phyloP scores from a whole-genome alignment of 1,140 invertebrate species.

The Drosophila sucinea region DNA sequence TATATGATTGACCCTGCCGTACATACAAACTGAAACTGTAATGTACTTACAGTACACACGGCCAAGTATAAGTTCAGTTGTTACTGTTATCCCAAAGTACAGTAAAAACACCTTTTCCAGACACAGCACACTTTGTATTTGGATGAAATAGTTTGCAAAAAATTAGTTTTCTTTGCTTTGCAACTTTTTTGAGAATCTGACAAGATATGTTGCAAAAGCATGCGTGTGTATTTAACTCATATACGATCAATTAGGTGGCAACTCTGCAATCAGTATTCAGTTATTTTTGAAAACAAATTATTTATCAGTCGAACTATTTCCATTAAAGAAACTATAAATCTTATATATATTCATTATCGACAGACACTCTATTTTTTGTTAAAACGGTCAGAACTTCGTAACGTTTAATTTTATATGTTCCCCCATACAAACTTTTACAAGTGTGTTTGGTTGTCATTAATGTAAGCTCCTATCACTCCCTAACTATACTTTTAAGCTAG shows the following conservation, averaged over 20 bases:
- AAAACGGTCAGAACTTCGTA: neutral
- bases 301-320: neutral
- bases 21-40: conserved; percentile 26
- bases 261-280: conserved; percentile 53
- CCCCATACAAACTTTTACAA: neutral
- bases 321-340: too few relatives aligned
- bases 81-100: neutral
- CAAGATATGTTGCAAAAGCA: conserved; percentile 65
- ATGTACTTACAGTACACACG: conserved; percentile 9
- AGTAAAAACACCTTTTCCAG: neutral
- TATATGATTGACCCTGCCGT: conserved; percentile 42
- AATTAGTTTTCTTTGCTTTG: conserved; percentile 2
- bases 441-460: neutral
- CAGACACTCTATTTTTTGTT: neutral
- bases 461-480: neutral
- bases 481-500: too few relatives aligned
- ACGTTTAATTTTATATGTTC: neutral
- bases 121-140: conserved; percentile 7
- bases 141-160: neutral
- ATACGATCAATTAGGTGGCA: conserved; percentile 64
- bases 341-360: neutral
- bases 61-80: conserved; percentile 13
- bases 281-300: conserved; percentile 60
- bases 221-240: conserved; percentile 57
- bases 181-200: conserved; percentile 50